Percentiles rank a stretch among this genome's conserved stretches.
These are phyloP conservation scores for Centropyge bicolor DNA, from an alignment of 2,797 vertebrate genomes.

Conservation along the genomic window DNA sequence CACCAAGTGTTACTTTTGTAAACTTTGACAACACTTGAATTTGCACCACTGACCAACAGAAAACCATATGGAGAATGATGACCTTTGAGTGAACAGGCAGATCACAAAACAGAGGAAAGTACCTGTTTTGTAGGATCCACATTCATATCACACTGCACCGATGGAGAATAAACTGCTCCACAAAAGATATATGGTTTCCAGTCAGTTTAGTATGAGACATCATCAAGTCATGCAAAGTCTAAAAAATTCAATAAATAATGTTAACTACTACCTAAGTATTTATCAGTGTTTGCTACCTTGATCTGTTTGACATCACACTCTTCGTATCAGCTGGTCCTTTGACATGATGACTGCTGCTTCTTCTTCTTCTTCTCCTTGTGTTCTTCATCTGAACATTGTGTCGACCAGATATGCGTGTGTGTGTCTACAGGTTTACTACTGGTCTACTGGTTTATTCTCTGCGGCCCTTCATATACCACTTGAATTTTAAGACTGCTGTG, in stretches of 20 bases:
- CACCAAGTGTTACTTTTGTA: not conserved
- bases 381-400: not conserved
- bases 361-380: not conserved
- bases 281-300: not conserved
- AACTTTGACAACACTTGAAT: no score
- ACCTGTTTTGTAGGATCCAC: no score
- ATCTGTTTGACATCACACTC: not conserved
- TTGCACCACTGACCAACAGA: not conserved
- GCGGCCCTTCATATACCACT: conserved; percentile 46
- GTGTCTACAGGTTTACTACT: conserved; percentile 5
- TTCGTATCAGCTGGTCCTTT: not conserved
- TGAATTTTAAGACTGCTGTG: conserved; percentile 74
- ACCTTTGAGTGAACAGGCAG: not conserved
- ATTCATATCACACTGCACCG: no score
- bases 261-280: no score
- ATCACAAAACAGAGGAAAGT: no score
- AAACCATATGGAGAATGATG: not conserved
- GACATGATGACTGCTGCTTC: not conserved
- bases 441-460: conserved; percentile 28
- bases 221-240: no score
- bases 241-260: no score
- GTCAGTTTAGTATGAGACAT: no score
- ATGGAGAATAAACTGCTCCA: no score
- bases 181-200: no score
- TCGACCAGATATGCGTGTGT: conserved; percentile 6